Conservation (phyloP, 2,888 invertebrate genomes). For the Hofmannophila pseudospretella region DNA sequence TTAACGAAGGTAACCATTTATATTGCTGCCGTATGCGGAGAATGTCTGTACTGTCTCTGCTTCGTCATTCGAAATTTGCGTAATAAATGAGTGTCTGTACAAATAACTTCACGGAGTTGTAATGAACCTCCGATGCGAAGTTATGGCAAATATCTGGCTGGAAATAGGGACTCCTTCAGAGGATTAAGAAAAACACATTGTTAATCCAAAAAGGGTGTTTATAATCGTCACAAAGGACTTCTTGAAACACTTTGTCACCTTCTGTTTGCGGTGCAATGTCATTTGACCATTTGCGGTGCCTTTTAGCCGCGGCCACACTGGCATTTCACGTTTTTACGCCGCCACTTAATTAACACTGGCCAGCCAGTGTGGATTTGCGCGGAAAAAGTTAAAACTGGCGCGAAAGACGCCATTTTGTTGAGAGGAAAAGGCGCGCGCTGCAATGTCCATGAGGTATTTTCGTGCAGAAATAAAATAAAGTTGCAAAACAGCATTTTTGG, state of each 20-base stretch:
- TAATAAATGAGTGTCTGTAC: too few species aligned
- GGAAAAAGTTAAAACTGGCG: conserved; percentile 11
- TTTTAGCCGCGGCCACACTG: background rate
- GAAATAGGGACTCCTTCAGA: too few species aligned
- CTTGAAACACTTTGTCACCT: background rate
- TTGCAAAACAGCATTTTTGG: background rate
- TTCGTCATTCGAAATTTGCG: too few species aligned
- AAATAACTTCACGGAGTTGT: too few species aligned
- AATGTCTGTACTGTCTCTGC: too few species aligned
- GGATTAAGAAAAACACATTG: too few species aligned
- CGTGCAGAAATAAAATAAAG: background rate
- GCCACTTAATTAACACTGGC: conserved; percentile 9
- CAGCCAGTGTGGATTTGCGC: background rate
- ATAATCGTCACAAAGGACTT: background rate
- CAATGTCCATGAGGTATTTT: conserved; percentile 2
- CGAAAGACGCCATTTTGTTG: conserved; percentile 10
- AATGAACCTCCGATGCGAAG: too few species aligned
- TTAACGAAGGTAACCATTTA: too few species aligned
- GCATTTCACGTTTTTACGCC: conserved; percentile 8
- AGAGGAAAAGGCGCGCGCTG: conserved; percentile 2
- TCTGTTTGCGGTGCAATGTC: conserved; percentile 1
- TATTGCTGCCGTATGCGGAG: too few species aligned
- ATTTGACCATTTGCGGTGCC: conserved; percentile 1
- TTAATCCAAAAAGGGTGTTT: background rate
- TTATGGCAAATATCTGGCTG: too few species aligned